These are phyloP conservation scores for Phalloptychus januarius DNA, from an alignment of 2,797 vertebrate genomes.

Conservation along the genomic window DNA sequence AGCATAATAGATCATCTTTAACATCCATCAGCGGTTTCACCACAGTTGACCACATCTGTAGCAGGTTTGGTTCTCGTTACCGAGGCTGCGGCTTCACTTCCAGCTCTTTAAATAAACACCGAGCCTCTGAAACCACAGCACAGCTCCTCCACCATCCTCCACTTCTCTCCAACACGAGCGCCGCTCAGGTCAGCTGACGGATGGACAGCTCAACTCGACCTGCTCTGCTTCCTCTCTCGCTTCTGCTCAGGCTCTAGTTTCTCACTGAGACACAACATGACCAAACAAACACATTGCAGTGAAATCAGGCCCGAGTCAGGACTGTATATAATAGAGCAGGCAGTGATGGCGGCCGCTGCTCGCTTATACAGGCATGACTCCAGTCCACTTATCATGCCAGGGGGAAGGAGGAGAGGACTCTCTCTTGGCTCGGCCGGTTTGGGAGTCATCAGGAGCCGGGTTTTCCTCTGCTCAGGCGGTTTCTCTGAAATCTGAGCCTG, in stretches of 20 bases:
- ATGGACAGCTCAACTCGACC: slow-evolving; percentile 66
- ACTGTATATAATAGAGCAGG: slow-evolving; percentile 62
- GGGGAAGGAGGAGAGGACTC: slow-evolving; percentile 31
- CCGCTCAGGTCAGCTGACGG: slow-evolving; percentile 63
- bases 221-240: slow-evolving; percentile 67
- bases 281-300: slow-evolving; percentile 78
- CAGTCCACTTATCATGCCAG: slow-evolving; percentile 56
- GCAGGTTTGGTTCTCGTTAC: slow-evolving; percentile 79
- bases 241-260: slow-evolving; percentile 69
- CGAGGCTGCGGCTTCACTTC: slow-evolving; percentile 54
- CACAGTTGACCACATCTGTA: slow-evolving; percentile 73
- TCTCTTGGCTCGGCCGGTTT: slow-evolving; percentile 52
- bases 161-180: slow-evolving; percentile 49
- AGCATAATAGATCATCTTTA: neutral
- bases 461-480: slow-evolving; percentile 62
- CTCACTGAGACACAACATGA: slow-evolving; percentile 68
- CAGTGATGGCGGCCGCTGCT: slow-evolving; percentile 42
- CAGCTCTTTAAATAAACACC: slow-evolving; percentile 80
- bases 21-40: slow-evolving; percentile 60
- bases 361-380: slow-evolving; percentile 28
- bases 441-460: slow-evolving; percentile 47
- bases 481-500: slow-evolving; percentile 69
- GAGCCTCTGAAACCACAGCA: slow-evolving; percentile 62
- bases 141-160: slow-evolving; percentile 62
- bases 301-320: slow-evolving; percentile 68